These are phyloP conservation scores for Natrix natrix DNA, from an alignment of 2,797 vertebrate genomes.

Conservation along the genomic window DNA sequence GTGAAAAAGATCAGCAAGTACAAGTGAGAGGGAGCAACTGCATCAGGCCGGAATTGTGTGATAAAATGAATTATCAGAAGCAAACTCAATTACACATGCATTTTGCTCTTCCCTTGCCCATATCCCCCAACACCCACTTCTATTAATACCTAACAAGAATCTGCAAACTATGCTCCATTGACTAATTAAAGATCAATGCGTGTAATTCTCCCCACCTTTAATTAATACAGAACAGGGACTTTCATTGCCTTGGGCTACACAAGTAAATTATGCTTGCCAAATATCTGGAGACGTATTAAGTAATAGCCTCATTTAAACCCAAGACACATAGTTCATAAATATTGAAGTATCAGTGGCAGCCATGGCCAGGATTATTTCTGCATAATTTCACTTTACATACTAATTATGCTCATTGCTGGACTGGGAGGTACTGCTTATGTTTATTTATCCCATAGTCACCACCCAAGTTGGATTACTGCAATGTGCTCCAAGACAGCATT, in stretches of 20 bases:
- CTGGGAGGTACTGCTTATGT: neutral
- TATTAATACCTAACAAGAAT: conserved; percentile 52
- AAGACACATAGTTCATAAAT: conserved; percentile 43
- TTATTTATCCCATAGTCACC: neutral
- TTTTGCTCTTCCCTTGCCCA: neutral
- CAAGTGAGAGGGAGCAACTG: neutral
- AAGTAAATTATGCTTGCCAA: conserved; percentile 60
- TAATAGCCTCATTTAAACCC: conserved; percentile 65
- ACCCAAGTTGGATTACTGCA: neutral
- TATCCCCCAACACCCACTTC: conserved; percentile 14
- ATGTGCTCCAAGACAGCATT: neutral
- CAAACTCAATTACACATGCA: conserved; percentile 13
- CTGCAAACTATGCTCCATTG: conserved; percentile 55
- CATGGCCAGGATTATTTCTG: neutral
- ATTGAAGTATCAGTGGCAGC: conserved; percentile 18
- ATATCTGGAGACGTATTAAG: conserved; percentile 54
- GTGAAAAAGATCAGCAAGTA: neutral
- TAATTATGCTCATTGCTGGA: neutral
- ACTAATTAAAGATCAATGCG: conserved; percentile 60
- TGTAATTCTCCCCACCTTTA: conserved; percentile 40
- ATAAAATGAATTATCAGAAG: conserved; percentile 9
- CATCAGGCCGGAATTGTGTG: neutral
- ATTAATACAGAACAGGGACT: conserved; percentile 54
- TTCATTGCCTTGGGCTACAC: conserved; percentile 63
- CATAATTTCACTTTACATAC: neutral